Conservation (phyloP, 1,140 invertebrate species). For the Bombus consobrinus region DNA sequence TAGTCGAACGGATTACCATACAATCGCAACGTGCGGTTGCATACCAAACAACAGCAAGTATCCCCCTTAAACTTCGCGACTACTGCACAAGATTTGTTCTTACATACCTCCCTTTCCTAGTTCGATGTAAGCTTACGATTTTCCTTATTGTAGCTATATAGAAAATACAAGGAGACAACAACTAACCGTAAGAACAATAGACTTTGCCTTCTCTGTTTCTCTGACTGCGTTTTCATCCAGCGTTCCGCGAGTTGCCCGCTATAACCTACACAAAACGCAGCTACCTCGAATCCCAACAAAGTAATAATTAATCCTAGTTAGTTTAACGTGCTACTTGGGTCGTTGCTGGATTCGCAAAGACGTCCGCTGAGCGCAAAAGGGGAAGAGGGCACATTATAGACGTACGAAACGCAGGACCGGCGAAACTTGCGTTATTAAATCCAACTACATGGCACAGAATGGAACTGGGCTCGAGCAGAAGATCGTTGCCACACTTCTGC, state of each 20-base stretch:
- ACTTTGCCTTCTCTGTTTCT: background rate
- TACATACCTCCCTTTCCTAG: background rate
- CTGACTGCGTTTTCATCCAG: too few species aligned
- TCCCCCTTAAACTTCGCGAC: background rate
- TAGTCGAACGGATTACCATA: background rate
- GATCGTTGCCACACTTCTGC: constrained; percentile 16
- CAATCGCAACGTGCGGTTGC: background rate
- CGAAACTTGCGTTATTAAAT: constrained; percentile 64
- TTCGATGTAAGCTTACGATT: background rate
- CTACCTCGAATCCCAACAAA: background rate
- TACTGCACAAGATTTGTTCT: background rate
- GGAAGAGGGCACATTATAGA: background rate
- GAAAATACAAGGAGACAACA: background rate
- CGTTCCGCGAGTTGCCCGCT: background rate
- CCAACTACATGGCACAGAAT: constrained; percentile 40
- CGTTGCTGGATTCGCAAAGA: constrained; percentile 1
- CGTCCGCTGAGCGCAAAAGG: background rate
- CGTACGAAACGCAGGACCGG: constrained; percentile 17
- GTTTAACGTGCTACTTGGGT: constrained; percentile 3
- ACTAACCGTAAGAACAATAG: background rate
- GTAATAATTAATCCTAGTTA: constrained; percentile 44
- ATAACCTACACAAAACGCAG: background rate
- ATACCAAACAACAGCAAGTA: background rate
- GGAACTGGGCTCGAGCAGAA: constrained; percentile 28
- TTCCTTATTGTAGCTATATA: background rate